Percentiles rank a stretch among this genome's conserved stretches.
Evolutionary conservation across 2,888 invertebrate species (phyloP).

Genomic region (Emmelina monodactyla): DNA sequence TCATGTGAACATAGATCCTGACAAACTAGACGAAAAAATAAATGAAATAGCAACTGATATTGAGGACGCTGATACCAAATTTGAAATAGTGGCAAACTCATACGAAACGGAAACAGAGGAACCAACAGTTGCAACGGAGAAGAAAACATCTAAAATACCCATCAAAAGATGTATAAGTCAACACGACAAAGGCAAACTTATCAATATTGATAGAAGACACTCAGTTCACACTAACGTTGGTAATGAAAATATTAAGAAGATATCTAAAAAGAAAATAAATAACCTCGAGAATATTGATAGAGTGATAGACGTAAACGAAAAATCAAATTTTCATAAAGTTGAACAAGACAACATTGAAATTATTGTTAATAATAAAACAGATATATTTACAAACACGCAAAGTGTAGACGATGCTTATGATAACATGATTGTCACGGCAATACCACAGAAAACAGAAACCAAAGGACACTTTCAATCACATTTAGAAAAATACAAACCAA

Average conservation of each 20-base stretch:
- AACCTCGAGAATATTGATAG: background rate
- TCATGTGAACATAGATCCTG: conserved; percentile 28
- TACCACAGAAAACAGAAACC: too few relatives aligned
- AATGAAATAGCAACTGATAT: conserved; percentile 24
- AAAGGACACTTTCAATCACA: too few relatives aligned
- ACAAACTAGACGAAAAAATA: conserved; percentile 12
- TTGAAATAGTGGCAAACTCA: conserved; percentile 48
- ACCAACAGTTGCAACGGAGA: conserved; percentile 22
- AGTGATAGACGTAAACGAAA: background rate
- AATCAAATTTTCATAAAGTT: background rate
- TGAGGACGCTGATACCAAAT: conserved; percentile 35
- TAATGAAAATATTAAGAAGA: background rate
- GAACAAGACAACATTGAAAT: background rate
- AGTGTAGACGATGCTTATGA: too few relatives aligned
- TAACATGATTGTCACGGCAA: too few relatives aligned
- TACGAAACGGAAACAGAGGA: conserved; percentile 35
- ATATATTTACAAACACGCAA: background rate
- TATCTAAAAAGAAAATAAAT: background rate
- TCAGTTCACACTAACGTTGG: too few relatives aligned
- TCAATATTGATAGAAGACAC: too few relatives aligned
- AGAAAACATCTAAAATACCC: conserved; percentile 36
- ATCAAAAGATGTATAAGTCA: conserved; percentile 32
- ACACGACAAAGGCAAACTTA: too few relatives aligned
- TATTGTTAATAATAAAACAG: background rate
- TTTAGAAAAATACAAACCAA: too few relatives aligned